Percentiles rank a stretch among this genome's conserved stretches.
phyloP scores from a whole-genome alignment of 2,797 vertebrate species.

The Esox masquinongy region DNA sequence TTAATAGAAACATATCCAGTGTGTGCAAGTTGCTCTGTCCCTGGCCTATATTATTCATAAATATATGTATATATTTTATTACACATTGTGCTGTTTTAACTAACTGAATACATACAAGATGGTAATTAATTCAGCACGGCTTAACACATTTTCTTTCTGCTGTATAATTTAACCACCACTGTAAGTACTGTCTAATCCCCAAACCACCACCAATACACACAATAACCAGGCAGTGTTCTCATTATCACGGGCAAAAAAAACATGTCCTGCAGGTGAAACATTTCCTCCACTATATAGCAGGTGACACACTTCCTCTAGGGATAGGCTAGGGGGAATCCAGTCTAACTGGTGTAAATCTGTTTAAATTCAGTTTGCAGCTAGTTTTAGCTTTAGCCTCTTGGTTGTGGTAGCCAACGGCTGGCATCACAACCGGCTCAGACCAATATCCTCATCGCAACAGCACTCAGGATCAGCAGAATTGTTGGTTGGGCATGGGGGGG shows the following conservation, averaged over 20 bases:
- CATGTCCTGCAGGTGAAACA: slow-evolving; percentile 43
- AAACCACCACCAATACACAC: slow-evolving; percentile 5
- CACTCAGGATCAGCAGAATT: slow-evolving; percentile 51
- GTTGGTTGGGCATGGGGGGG: slow-evolving; percentile 39
- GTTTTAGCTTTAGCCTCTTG: slow-evolving; percentile 69
- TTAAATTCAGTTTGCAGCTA: slow-evolving; percentile 68
- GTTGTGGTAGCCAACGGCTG: slow-evolving; percentile 76
- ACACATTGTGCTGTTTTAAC: neutral
- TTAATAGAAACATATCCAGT: neutral
- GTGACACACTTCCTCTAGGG: slow-evolving; percentile 46
- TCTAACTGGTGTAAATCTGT: slow-evolving; percentile 78
- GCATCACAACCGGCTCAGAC: slow-evolving; percentile 76
- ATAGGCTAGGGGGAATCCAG: slow-evolving; percentile 59
- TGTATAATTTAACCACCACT: neutral
- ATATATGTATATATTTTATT: neutral
- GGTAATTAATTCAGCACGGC: neutral
- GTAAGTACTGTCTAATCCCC: neutral
- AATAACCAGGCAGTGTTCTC: neutral
- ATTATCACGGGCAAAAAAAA: slow-evolving; percentile 35
- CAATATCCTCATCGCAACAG: slow-evolving; percentile 52
- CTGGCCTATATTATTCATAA: neutral
- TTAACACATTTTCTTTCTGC: neutral
- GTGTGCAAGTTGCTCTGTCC: neutral
- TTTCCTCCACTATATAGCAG: slow-evolving; percentile 14
- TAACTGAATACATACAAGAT: neutral